Conservation (phyloP, 2,888 invertebrate species). For the Embidobia sp. region DNA sequence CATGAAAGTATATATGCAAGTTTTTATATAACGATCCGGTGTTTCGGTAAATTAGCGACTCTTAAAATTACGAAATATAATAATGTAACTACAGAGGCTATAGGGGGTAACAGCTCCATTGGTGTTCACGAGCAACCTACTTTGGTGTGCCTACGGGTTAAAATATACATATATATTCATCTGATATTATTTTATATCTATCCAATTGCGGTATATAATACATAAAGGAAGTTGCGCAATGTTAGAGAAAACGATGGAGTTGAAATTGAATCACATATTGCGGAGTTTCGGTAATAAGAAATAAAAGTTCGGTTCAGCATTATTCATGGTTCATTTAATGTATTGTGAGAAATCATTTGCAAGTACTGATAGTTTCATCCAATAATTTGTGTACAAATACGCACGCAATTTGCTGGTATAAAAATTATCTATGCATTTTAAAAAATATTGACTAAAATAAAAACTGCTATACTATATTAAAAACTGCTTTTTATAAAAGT, state of each 20-base stretch:
- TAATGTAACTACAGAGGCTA: conserved; percentile 72
- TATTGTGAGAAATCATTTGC: too few species aligned
- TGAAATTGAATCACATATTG: too few species aligned
- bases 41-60: conserved; percentile 62
- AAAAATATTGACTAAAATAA: too few species aligned
- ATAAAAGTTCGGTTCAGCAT: too few species aligned
- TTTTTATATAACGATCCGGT: conserved; percentile 45
- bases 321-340: too few species aligned
- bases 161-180: conserved; percentile 65
- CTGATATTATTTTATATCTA: conserved; percentile 54
- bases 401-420: too few species aligned
- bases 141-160: conserved; percentile 80
- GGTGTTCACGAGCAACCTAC: conserved; percentile 81
- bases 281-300: too few species aligned
- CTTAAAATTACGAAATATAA: conserved; percentile 65
- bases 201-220: conserved; percentile 68
- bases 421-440: too few species aligned
- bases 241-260: conserved; percentile 26
- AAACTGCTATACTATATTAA: too few species aligned
- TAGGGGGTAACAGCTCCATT: conserved; percentile 77
- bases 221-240: conserved; percentile 68
- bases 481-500: too few species aligned
- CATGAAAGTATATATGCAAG: conserved; percentile 33
- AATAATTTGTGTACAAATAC: too few species aligned
- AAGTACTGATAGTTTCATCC: too few species aligned